Evolutionary conservation across 2,797 vertebrate species (phyloP).

Genomic region (Notamacropus eugenii): DNA sequence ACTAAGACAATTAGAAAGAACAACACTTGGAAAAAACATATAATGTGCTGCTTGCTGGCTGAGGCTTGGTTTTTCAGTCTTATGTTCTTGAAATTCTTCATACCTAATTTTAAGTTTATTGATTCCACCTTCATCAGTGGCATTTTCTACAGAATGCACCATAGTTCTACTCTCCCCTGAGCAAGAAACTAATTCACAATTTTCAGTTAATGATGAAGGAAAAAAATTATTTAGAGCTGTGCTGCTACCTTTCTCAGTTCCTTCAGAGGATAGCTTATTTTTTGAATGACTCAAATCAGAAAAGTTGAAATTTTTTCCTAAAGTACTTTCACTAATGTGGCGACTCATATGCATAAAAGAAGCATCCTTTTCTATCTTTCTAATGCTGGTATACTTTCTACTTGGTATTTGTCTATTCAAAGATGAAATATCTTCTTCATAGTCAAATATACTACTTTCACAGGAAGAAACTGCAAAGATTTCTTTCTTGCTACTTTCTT

Average conservation of each 20-base stretch:
- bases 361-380: slow-evolving; percentile 91
- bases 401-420: slow-evolving; percentile 90
- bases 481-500: slow-evolving; percentile 89
- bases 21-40: slow-evolving; percentile 99
- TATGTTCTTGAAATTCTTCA: slow-evolving; percentile 98
- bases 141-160: slow-evolving; percentile 85
- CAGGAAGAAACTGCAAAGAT: slow-evolving; percentile 87
- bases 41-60: slow-evolving; percentile 98
- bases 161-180: slow-evolving; percentile 84
- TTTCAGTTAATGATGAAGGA: slow-evolving; percentile 85
- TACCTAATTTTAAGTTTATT: slow-evolving; percentile 97
- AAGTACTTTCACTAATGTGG: slow-evolving; percentile 84
- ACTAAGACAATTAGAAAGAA: slow-evolving; percentile 97
- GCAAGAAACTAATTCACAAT: slow-evolving; percentile 84
- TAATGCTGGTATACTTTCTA: slow-evolving; percentile 92
- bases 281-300: slow-evolving; percentile 85
- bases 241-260: slow-evolving; percentile 84
- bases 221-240: slow-evolving; percentile 83
- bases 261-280: slow-evolving; percentile 84
- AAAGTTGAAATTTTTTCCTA: slow-evolving; percentile 86
- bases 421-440: slow-evolving; percentile 91
- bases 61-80: slow-evolving; percentile 93
- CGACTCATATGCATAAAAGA: slow-evolving; percentile 84
- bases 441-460: slow-evolving; percentile 90
- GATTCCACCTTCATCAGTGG: slow-evolving; percentile 92